Conservation (phyloP, 1,140 invertebrate genomes). For the Neodiprion lecontei region DNA sequence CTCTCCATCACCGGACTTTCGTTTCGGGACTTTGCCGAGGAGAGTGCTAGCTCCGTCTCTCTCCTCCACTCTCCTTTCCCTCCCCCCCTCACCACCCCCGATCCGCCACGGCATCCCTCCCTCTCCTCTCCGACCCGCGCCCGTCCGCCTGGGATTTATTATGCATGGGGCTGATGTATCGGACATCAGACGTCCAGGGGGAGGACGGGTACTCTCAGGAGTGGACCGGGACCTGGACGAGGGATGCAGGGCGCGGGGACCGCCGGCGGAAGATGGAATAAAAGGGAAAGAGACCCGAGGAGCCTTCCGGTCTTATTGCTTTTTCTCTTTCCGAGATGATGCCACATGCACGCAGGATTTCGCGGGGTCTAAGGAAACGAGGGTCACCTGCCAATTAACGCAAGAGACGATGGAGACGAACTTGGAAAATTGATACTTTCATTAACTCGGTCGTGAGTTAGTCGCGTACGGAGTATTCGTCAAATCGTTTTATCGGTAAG, state of each 20-base stretch:
- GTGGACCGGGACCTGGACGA: constrained; percentile 38
- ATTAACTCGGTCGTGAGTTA: too few relatives aligned
- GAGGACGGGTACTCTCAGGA: constrained; percentile 35
- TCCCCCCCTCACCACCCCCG: background rate
- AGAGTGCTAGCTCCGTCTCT: constrained; percentile 27
- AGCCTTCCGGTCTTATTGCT: constrained; percentile 3
- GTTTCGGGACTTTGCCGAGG: constrained; percentile 6
- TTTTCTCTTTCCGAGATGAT: background rate
- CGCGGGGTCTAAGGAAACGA: too few relatives aligned
- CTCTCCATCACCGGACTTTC: constrained; percentile 38
- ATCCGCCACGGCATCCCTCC: background rate
- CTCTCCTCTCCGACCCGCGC: constrained; percentile 14
- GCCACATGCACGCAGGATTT: background rate
- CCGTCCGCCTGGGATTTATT: constrained; percentile 46
- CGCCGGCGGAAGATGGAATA: constrained; percentile 36
- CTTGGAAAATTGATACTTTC: too few relatives aligned
- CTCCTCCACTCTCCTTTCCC: constrained; percentile 16
- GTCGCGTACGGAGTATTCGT: too few relatives aligned
- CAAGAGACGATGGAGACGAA: background rate
- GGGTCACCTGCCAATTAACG: background rate
- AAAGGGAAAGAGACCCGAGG: constrained; percentile 6
- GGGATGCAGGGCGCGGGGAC: background rate
- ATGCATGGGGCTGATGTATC: constrained; percentile 54
- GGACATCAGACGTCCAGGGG: constrained; percentile 45
- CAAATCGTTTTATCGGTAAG: too few relatives aligned